These are phyloP conservation scores for human DNA, from an alignment of 2,113 vertebrate genomes.

Conservation along the genomic window DNA sequence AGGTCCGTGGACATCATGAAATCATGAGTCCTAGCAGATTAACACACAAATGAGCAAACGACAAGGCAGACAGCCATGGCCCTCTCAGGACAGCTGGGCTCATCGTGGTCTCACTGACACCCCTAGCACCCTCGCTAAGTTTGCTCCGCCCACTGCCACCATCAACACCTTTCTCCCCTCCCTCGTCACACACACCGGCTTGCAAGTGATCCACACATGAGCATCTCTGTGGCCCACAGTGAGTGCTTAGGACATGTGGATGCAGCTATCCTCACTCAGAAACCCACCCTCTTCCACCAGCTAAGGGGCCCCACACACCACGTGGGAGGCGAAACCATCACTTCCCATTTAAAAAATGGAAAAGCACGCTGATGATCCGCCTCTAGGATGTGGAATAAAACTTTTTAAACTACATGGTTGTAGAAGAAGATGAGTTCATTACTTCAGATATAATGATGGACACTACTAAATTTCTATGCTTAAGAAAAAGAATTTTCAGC, in stretches of 20 bases:
- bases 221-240: neutral
- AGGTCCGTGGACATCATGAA: neutral
- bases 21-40: neutral
- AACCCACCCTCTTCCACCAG: neutral
- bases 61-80: neutral
- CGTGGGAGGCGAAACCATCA: neutral
- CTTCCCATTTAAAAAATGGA: neutral
- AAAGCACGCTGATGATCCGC: neutral
- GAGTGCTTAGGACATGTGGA: neutral
- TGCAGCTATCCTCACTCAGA: neutral
- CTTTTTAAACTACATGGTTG: neutral
- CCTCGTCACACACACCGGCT: too few relatives aligned
- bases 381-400: neutral
- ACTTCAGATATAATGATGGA: neutral
- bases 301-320: neutral
- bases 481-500: neutral
- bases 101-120: rapidly evolving
- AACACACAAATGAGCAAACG: neutral
- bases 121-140: too few relatives aligned
- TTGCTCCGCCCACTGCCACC: neutral
- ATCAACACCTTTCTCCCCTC: neutral
- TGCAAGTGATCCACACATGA: neutral
- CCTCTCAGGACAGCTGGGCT: too few relatives aligned
- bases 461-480: neutral
- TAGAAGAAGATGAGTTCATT: neutral